A percentile compares a stretch with the other conserved stretches of the same genome.
Conservation (phyloP, 2,797 vertebrate genomes). For the Fistularia tabacaria region DNA sequence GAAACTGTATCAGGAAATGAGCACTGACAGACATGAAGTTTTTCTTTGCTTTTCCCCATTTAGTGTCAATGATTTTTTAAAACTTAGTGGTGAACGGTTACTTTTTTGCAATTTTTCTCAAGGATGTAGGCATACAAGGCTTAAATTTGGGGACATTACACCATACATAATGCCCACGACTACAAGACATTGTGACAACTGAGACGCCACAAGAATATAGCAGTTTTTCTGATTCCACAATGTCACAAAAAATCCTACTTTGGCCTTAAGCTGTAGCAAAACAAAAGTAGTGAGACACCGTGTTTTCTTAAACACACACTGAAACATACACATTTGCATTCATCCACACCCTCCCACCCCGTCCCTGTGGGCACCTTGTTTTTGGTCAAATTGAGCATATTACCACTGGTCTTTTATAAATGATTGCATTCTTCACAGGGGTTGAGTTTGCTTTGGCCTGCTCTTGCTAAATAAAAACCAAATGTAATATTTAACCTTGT, state of each 20-base stretch:
- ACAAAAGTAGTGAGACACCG: constrained; percentile 19
- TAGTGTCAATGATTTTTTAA: too few relatives aligned
- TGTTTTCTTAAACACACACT: constrained; percentile 9
- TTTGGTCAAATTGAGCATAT: constrained; percentile 72
- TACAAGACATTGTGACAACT: too few relatives aligned
- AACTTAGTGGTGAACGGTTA: too few relatives aligned
- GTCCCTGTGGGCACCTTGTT: constrained; percentile 57
- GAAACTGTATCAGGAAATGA: background rate
- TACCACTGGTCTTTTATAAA: constrained; percentile 70
- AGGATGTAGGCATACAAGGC: too few relatives aligned
- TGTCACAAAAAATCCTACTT: constrained; percentile 15
- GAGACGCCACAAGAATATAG: too few relatives aligned
- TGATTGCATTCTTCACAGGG: constrained; percentile 69
- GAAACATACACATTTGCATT: constrained; percentile 41
- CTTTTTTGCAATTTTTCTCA: too few relatives aligned
- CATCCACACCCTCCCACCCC: constrained; percentile 33
- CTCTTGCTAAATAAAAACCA: constrained; percentile 60
- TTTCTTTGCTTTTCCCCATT: too few relatives aligned
- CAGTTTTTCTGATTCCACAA: background rate
- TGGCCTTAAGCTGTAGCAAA: constrained; percentile 34
- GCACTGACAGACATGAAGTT: too few relatives aligned
- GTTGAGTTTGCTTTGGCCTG: constrained; percentile 71
- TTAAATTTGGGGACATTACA: too few relatives aligned
- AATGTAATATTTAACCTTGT: constrained; percentile 65
- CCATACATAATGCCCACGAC: too few relatives aligned